Evolutionary conservation across 1,140 invertebrate genomes (phyloP).

Genomic region (Meloidogyne hapla): DNA sequence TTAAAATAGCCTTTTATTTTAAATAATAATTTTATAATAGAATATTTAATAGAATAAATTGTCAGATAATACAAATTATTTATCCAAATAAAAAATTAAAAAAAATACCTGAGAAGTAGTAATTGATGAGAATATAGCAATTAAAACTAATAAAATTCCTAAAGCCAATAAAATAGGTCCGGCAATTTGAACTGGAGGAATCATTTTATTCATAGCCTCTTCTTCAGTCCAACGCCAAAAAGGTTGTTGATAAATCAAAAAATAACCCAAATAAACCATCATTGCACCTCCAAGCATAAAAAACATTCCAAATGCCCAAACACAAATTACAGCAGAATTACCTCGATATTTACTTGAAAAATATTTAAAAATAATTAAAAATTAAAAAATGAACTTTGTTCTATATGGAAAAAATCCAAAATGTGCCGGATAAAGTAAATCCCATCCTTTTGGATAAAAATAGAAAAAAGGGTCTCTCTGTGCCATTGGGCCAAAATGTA

Average conservation of each 20-base stretch:
- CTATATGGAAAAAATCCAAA: conserved; percentile 64
- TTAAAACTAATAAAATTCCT: conserved; percentile 49
- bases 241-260: conserved; percentile 54
- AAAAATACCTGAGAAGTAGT: conserved; percentile 51
- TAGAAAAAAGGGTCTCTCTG: conserved; percentile 64
- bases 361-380: not conserved
- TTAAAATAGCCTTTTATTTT: no score
- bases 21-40: no score
- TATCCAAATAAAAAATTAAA: not conserved
- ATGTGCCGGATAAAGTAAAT: conserved; percentile 62
- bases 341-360: conserved; percentile 61
- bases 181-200: conserved; percentile 54
- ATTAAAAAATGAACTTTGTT: conserved; percentile 50
- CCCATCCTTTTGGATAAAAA: conserved; percentile 64
- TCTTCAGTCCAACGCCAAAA: conserved; percentile 57
- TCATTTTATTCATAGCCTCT: conserved; percentile 10
- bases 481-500: conserved; percentile 64
- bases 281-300: conserved; percentile 57
- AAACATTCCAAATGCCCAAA: conserved; percentile 61
- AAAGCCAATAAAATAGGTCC: conserved; percentile 53
- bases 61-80: no score
- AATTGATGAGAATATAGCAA: conserved; percentile 51
- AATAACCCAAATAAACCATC: conserved; percentile 60
- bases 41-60: no score
- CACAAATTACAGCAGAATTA: conserved; percentile 55